Conservation (phyloP, 2,888 invertebrate genomes). For the Cryptops parisi region DNA sequence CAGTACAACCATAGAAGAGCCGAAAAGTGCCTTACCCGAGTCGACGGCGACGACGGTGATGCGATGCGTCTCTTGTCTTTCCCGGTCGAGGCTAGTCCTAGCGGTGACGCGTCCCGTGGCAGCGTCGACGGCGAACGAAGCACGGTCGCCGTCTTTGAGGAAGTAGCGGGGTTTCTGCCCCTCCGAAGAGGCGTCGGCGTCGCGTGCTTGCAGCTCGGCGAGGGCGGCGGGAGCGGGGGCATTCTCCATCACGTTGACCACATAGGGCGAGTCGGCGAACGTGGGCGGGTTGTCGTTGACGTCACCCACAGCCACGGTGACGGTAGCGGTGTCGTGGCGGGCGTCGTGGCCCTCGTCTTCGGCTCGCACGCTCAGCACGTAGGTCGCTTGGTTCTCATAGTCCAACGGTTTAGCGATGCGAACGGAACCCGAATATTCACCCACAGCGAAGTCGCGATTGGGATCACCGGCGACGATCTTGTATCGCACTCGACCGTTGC, state of each 20-base stretch:
- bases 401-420: slow-evolving; percentile 85
- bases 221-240: slow-evolving; percentile 42
- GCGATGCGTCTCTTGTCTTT: slow-evolving; percentile 65
- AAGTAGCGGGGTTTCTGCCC: slow-evolving; percentile 85
- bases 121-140: slow-evolving; percentile 80
- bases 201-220: slow-evolving; percentile 61
- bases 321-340: slow-evolving; percentile 53
- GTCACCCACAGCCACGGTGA: slow-evolving; percentile 71
- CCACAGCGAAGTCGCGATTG: slow-evolving; percentile 79
- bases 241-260: slow-evolving; percentile 86
- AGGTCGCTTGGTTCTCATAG: slow-evolving; percentile 75
- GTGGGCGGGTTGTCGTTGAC: slow-evolving; percentile 89
- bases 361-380: slow-evolving; percentile 66
- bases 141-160: slow-evolving; percentile 75
- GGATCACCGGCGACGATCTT: slow-evolving; percentile 77
- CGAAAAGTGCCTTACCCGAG: slow-evolving; percentile 51
- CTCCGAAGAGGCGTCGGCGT: slow-evolving; percentile 79
- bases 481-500: slow-evolving; percentile 82
- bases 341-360: slow-evolving; percentile 59
- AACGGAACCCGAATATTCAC: slow-evolving; percentile 80
- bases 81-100: slow-evolving; percentile 66
- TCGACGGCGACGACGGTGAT: slow-evolving; percentile 84
- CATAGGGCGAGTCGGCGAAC: slow-evolving; percentile 85
- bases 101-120: slow-evolving; percentile 80
- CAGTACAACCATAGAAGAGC: background rate